Conservation (phyloP, 2,888 invertebrate genomes). For the Amphipoea oculea region DNA sequence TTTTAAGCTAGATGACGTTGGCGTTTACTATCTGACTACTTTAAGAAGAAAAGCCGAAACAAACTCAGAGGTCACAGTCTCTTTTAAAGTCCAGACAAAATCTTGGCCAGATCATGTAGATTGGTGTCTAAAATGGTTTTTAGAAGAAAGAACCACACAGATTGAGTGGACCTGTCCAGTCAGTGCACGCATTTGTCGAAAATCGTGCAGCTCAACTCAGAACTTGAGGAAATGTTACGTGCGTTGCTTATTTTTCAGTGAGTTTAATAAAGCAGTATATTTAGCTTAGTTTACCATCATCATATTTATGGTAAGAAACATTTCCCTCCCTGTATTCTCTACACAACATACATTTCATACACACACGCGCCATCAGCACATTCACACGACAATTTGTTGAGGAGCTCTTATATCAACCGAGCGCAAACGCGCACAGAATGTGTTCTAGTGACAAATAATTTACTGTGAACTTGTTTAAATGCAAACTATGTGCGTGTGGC, state of each 20-base stretch:
- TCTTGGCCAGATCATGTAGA: too few species aligned
- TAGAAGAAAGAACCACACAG: too few species aligned
- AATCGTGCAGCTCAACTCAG: too few species aligned
- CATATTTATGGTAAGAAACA: background rate
- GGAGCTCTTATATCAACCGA: constrained; percentile 22
- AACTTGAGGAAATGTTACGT: too few species aligned
- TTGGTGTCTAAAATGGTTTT: too few species aligned
- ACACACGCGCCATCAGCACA: background rate
- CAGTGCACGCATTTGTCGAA: too few species aligned
- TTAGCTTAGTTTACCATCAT: background rate
- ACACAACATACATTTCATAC: background rate
- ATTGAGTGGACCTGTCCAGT: too few species aligned
- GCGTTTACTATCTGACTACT: too few species aligned
- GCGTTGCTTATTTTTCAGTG: background rate
- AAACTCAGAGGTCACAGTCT: too few species aligned
- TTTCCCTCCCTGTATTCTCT: background rate
- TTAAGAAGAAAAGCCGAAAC: too few species aligned
- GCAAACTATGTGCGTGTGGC: background rate
- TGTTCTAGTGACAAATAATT: constrained; percentile 19
- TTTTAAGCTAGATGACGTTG: too few species aligned
- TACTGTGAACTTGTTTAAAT: background rate
- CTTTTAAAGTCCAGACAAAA: too few species aligned
- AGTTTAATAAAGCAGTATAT: background rate
- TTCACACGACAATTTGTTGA: constrained; percentile 33
- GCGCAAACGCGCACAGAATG: background rate